Conservation (phyloP, 2,888 invertebrate species). For the Lamellibrachia satsuma region DNA sequence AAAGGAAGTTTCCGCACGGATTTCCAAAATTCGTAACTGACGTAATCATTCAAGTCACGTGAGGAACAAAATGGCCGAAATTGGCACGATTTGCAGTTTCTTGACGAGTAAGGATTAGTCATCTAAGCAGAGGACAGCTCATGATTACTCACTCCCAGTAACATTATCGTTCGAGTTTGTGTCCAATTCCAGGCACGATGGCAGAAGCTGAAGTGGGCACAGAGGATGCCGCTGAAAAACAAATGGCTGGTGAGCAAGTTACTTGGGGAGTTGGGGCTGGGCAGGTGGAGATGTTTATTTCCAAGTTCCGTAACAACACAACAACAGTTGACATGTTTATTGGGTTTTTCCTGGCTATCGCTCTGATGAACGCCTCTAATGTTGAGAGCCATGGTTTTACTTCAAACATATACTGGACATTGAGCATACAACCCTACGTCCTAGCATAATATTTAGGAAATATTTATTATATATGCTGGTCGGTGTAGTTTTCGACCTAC, state of each 20-base stretch:
- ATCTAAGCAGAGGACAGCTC: background rate
- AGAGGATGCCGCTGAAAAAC: background rate
- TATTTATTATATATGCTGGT: no score
- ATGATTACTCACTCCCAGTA: slow-evolving; percentile 8
- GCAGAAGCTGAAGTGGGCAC: background rate
- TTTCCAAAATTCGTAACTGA: background rate
- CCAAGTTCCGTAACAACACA: slow-evolving; percentile 5
- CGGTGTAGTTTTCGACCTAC: no score
- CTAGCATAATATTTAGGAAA: no score
- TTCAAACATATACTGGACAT: no score
- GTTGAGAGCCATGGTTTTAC: no score
- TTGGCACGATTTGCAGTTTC: background rate
- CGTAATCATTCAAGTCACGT: background rate
- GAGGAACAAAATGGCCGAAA: background rate
- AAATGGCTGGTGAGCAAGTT: slow-evolving; percentile 12
- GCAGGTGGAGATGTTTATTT: background rate
- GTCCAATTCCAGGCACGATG: background rate
- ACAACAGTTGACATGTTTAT: background rate
- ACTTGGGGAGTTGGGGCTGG: background rate
- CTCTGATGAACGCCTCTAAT: no score
- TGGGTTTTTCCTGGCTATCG: background rate
- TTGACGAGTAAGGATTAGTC: background rate
- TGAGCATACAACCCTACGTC: no score
- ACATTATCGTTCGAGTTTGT: background rate
- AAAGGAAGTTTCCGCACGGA: no score